These are phyloP conservation scores for Drosophila sulfurigaster DNA, from an alignment of 1,140 invertebrate species.

Conservation along the genomic window DNA sequence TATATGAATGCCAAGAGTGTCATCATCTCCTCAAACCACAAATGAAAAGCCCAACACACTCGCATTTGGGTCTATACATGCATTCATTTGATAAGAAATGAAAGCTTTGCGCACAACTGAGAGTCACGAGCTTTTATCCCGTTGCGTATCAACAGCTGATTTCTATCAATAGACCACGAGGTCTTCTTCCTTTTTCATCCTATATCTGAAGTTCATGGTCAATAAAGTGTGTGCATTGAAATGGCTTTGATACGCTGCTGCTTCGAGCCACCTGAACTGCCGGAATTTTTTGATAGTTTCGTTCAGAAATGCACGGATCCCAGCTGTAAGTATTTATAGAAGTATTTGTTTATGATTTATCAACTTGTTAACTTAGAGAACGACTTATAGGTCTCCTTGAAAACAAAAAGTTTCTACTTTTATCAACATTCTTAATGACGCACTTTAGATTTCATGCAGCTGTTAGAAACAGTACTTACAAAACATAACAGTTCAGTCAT, in stretches of 20 bases:
- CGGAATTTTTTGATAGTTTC: slow-evolving; percentile 90
- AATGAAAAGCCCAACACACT: slow-evolving; percentile 26
- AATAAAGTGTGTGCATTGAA: slow-evolving; percentile 41
- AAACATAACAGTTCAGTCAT: no score
- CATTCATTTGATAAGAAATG: slow-evolving; percentile 31
- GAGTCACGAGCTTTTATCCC: slow-evolving; percentile 57
- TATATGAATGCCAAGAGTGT: slow-evolving; percentile 36
- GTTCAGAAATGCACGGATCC: slow-evolving; percentile 92
- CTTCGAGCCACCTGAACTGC: slow-evolving; percentile 89
- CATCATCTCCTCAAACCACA: slow-evolving; percentile 32
- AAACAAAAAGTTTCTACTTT: no score
- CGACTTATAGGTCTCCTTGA: no score
- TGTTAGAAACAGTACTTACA: no score
- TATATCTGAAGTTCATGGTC: slow-evolving; percentile 63
- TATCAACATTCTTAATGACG: no score
- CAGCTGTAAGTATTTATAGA: slow-evolving; percentile 89
- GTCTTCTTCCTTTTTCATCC: slow-evolving; percentile 2
- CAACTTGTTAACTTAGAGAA: no score
- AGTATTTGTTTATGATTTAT: no score
- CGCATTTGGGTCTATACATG: slow-evolving; percentile 3
- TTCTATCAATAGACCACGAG: slow-evolving; percentile 36
- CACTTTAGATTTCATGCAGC: no score
- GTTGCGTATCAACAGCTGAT: slow-evolving; percentile 66
- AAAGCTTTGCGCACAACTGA: slow-evolving; percentile 47
- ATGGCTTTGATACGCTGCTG: slow-evolving; percentile 92